Percentiles rank a stretch among this genome's conserved stretches.
phyloP scores from a whole-genome alignment of 2,113 vertebrate genomes.

The Saguinus imperator region DNA sequence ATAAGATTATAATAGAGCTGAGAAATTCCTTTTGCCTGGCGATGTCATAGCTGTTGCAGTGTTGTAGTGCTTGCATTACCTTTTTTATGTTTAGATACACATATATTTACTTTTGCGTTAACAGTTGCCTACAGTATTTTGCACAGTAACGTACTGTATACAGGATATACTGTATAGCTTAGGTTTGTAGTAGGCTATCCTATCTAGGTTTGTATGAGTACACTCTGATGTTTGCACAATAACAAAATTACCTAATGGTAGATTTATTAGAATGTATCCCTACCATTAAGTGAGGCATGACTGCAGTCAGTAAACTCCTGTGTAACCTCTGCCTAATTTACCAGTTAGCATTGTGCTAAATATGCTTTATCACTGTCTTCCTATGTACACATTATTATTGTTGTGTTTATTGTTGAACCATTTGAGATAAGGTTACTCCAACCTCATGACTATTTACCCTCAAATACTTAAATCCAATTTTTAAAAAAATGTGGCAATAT shows the following conservation, averaged over 20 bases:
- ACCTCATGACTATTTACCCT: neutral
- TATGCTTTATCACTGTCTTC: neutral
- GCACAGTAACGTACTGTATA: neutral
- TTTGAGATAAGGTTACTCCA: neutral
- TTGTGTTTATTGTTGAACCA: neutral
- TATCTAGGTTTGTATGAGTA: neutral
- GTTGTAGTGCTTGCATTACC: neutral
- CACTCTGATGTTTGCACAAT: neutral
- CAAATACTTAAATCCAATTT: neutral
- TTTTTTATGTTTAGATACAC: neutral
- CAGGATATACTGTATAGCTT: neutral
- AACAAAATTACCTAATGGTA: neutral
- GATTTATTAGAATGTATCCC: neutral
- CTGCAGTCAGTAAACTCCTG: neutral
- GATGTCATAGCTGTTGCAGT: neutral
- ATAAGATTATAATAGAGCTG: neutral
- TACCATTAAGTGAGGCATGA: neutral
- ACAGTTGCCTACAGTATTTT: neutral
- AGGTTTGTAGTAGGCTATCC: neutral
- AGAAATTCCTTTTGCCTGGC: neutral
- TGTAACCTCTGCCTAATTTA: neutral
- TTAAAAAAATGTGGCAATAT: neutral
- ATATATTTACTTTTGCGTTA: neutral
- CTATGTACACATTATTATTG: neutral
- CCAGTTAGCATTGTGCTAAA: neutral